phyloP scores from a whole-genome alignment of 2,113 vertebrate genomes.

The Serinus canaria region DNA sequence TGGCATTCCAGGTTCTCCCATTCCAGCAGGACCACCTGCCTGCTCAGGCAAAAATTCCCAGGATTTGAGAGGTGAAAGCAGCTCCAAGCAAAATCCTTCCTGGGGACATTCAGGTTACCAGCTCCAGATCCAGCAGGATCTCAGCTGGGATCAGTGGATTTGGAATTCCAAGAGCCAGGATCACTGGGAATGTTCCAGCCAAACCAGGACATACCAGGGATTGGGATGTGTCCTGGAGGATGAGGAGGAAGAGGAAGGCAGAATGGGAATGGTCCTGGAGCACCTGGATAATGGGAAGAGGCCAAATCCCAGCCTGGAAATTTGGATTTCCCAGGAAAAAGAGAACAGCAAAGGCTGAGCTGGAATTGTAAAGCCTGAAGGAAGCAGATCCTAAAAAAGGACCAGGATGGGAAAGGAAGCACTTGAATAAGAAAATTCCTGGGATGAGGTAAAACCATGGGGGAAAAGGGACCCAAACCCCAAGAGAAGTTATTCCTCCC shows the following conservation, averaged over 20 bases:
- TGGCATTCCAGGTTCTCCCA: not conserved
- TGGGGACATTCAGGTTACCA: rapidly evolving
- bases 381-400: not conserved
- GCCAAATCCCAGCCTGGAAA: not conserved
- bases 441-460: not conserved
- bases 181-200: rapidly evolving
- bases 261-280: not conserved
- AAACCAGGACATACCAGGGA: rapidly evolving
- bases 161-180: not conserved
- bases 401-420: not conserved
- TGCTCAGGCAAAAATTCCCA: not conserved
- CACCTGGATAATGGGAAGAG: not conserved
- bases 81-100: not conserved
- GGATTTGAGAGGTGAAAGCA: rapidly evolving
- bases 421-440: not conserved
- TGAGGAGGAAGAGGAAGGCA: not conserved
- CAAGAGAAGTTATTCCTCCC: not conserved
- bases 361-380: not conserved
- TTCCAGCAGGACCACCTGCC: not conserved
- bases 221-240: not conserved
- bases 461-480: not conserved
- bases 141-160: rapidly evolving
- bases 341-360: not conserved
- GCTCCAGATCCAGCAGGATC: not conserved
- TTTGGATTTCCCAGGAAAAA: not conserved